A percentile compares a stretch with the other conserved stretches of the same genome.
Conservation (phyloP, 2,113 vertebrate species). For the human region GRCh38 chr13:44256501-44257000, state of each 20-base stretch:
- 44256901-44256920: background rate
- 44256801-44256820: background rate
- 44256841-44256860: background rate
- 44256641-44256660: background rate
- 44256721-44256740: background rate
- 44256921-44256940: background rate
- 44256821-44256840: background rate
- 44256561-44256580: background rate
- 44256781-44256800: background rate
- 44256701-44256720: background rate
- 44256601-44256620: background rate
- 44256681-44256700: accelerated
- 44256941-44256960: too few relatives aligned
- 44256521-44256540: background rate
- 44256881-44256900: background rate
- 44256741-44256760: background rate
- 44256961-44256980: background rate
- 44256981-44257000: background rate
- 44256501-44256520: background rate
- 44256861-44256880: background rate
- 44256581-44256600: background rate
- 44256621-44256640: background rate
- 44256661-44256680: background rate
- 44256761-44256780: background rate
- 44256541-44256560: accelerated